Base-by-base conservation (phyloP, 2,113 vertebrate species). In the Psittacula cyanocephala region DNA sequence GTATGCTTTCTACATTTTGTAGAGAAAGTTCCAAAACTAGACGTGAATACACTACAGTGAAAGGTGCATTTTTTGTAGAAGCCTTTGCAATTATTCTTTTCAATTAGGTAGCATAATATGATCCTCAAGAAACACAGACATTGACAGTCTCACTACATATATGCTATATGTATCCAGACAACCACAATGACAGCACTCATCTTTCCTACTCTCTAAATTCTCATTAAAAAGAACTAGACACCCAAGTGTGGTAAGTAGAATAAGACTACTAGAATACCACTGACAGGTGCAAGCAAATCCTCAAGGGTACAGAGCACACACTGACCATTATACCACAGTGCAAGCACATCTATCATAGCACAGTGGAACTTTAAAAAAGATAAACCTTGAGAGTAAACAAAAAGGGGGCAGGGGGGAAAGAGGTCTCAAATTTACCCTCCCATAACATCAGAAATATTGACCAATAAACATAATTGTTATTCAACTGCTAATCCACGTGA, bases 61-160 rank as follows among this genome's bases (percentile, higher is more conserved):
- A 90, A 76, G 31, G 14, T 18, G 11, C 9, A 28, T 27, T 83
- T 80, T 35, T 9, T 88, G 47, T 33, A 83, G 29, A 74, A 78
- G 52, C 4, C 16, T 70, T 75, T 81, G 65, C 27, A 23, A 59
- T 57, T 33, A 39, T 49, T 84, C 17, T 70, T 77, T 82, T 63
- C 22, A 28, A 17, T 63, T 68, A 91, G 29, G 27, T 43, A 60
- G 18, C 46, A 53, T 50, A 64, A 47, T 3, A 31, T 3, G 18
- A 76, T 50, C 33, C 18, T 62, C 59, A 81, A 44, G 41, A 74
- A 91, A 43, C 39, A 67, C 41, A 69, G 49, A 57, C 35, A 81
- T 5, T 0, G 0, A 43, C 33, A 71, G 60, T 39, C 27, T 35
- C 12, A 43, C 24, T 15, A 68, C 27, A 67, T 7, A 25, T 3